A percentile compares a stretch with the other conserved stretches of the same genome.
Evolutionary conservation across 1,140 invertebrate species (phyloP).

Genomic region (Muscidifurax raptorellus): DNA sequence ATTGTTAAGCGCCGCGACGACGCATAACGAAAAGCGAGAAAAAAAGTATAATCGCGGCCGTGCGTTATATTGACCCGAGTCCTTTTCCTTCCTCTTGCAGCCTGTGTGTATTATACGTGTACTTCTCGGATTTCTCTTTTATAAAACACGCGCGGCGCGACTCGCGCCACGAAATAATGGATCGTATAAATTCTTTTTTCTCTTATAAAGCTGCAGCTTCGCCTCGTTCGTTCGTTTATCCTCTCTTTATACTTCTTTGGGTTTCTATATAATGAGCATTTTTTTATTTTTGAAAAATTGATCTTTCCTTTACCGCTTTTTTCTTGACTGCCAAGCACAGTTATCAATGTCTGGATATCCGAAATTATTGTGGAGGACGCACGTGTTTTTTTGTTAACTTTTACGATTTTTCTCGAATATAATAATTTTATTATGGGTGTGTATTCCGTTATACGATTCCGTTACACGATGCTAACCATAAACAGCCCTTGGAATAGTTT

Average conservation of each 20-base stretch:
- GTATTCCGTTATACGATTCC: too few species aligned
- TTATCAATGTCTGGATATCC: slow-evolving; percentile 33
- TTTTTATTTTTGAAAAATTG: not conserved
- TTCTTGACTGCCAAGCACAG: not conserved
- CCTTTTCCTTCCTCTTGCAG: not conserved
- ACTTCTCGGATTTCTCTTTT: not conserved
- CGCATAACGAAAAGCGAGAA: slow-evolving; percentile 21
- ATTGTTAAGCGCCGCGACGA: slow-evolving; percentile 42
- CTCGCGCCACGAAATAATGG: slow-evolving; percentile 7
- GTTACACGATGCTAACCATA: too few species aligned
- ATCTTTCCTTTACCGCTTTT: not conserved
- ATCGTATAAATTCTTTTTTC: slow-evolving; percentile 18
- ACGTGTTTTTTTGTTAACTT: slow-evolving; percentile 14
- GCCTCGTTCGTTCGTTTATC: not conserved
- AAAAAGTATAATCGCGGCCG: not conserved
- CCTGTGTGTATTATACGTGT: not conserved
- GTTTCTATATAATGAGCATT: not conserved
- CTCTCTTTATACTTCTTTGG: not conserved
- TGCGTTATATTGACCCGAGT: not conserved
- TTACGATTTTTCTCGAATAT: too few species aligned
- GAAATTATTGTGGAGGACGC: not conserved
- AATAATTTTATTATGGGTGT: too few species aligned
- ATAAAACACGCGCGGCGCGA: not conserved
- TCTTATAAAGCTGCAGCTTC: not conserved
- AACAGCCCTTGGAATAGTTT: too few species aligned